A percentile compares a stretch with the other conserved stretches of the same genome.
phyloP scores from a whole-genome alignment of 1,140 invertebrate genomes.

The Dermatophagoides farinae region DNA sequence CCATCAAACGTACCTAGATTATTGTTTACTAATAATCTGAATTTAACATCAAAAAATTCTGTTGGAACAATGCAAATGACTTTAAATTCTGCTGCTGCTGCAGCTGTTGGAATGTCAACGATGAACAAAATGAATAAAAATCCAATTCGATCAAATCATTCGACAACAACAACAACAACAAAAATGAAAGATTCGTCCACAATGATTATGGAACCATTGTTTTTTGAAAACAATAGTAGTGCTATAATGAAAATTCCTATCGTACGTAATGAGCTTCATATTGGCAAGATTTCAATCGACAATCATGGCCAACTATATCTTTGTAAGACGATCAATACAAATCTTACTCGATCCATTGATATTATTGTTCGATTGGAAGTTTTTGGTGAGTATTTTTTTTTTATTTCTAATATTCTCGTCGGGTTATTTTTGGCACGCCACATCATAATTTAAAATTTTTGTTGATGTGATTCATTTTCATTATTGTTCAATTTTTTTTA shows the following conservation, averaged over 20 bases:
- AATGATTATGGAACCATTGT: background rate
- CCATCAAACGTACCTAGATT: background rate
- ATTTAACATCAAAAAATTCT: background rate
- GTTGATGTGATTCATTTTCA: too few species aligned
- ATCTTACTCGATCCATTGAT: background rate
- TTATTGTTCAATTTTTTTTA: too few species aligned
- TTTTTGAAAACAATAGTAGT: background rate
- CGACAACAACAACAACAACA: background rate
- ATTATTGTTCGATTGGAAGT: constrained; percentile 1
- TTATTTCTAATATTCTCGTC: background rate
- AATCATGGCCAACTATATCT: constrained; percentile 4
- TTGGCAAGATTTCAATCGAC: background rate
- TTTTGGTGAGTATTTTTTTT: background rate
- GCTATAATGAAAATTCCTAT: background rate
- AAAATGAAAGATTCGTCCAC: background rate
- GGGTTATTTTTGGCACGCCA: background rate
- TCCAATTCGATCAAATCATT: background rate
- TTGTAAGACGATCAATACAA: background rate
- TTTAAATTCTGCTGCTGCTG: background rate
- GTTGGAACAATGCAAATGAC: background rate
- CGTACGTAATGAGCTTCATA: background rate
- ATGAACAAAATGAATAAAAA: too few species aligned
- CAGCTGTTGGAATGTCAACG: background rate
- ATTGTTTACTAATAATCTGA: background rate
- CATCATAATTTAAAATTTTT: too few species aligned